Conservation (phyloP, 2,888 invertebrate species). For the Acanthosepion lycidas region DNA sequence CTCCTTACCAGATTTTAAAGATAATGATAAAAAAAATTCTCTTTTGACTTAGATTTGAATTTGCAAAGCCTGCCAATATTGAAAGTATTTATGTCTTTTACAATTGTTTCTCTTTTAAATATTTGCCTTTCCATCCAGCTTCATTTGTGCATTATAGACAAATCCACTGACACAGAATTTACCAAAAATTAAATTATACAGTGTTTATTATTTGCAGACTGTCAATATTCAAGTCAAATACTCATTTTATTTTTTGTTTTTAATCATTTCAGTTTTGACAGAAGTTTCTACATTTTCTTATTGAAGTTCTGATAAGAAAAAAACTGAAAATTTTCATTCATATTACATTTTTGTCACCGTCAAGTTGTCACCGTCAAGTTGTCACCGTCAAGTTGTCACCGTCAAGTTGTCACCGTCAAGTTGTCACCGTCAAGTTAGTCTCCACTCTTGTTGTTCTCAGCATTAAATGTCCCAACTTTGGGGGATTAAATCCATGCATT, state of each 20-base stretch:
- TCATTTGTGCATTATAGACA: too few species aligned
- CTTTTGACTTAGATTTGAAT: neutral
- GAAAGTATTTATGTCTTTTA: neutral
- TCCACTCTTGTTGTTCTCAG: neutral
- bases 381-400: neutral
- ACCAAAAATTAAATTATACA: neutral
- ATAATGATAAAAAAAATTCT: neutral
- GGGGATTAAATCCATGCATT: neutral
- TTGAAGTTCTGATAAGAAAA: neutral
- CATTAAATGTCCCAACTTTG: neutral
- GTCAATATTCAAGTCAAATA: neutral
- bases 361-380: neutral
- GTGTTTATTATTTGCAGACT: neutral
- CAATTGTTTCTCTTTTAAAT: neutral
- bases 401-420: too few species aligned
- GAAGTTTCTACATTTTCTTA: neutral
- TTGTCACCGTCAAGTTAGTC: neutral
- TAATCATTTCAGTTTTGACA: neutral
- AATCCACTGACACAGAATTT: neutral
- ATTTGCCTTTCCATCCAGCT: neutral
- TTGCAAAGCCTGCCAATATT: neutral
- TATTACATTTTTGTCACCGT: neutral
- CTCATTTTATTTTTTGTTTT: neutral
- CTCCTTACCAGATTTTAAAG: neutral
- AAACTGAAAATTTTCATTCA: neutral